Evolutionary conservation across 53 echinoderm and acorn worm genomes (phyloP).

Genomic region (Patiria pectinifera): DNA sequence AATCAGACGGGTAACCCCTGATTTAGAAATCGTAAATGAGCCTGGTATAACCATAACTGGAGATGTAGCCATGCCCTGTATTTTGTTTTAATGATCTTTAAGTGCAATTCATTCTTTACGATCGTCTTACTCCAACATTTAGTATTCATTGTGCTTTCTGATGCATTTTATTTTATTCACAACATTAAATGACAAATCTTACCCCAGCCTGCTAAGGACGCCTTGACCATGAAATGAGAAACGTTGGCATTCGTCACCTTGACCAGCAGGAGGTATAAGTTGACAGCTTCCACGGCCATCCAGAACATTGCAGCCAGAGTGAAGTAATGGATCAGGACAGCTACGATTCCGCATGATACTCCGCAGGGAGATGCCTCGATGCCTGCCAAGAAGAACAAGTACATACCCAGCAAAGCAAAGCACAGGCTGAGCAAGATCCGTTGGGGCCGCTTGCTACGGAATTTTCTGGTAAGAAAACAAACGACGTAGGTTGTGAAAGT

Average conservation of each 20-base stretch:
- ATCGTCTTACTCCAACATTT: too few species aligned
- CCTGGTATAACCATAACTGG: too few species aligned
- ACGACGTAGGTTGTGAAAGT: too few species aligned
- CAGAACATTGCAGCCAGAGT: conserved; percentile 73
- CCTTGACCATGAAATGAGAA: conserved; percentile 54
- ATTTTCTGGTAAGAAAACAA: conserved; percentile 36
- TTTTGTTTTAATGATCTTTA: too few species aligned
- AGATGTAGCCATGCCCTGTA: too few species aligned
- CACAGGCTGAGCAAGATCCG: conserved; percentile 80
- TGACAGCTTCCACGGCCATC: conserved; percentile 86
- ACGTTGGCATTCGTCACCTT: conserved; percentile 48
- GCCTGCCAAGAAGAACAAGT: conserved; percentile 77
- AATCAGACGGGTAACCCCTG: too few species aligned
- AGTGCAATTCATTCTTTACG: too few species aligned
- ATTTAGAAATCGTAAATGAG: too few species aligned
- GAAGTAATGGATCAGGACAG: conserved; percentile 81
- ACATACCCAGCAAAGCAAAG: conserved; percentile 74
- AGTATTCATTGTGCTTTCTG: too few species aligned
- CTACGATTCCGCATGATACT: conserved; percentile 71
- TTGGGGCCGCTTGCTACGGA: conserved; percentile 55
- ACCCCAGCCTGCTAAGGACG: conserved; percentile 69
- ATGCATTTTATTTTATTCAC: too few species aligned
- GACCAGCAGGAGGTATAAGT: conserved; percentile 77
- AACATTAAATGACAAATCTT: not conserved
- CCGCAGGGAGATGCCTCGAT: conserved; percentile 63